Base-by-base conservation (phyloP, 2,113 vertebrate species). In the Lagopus muta region DNA sequence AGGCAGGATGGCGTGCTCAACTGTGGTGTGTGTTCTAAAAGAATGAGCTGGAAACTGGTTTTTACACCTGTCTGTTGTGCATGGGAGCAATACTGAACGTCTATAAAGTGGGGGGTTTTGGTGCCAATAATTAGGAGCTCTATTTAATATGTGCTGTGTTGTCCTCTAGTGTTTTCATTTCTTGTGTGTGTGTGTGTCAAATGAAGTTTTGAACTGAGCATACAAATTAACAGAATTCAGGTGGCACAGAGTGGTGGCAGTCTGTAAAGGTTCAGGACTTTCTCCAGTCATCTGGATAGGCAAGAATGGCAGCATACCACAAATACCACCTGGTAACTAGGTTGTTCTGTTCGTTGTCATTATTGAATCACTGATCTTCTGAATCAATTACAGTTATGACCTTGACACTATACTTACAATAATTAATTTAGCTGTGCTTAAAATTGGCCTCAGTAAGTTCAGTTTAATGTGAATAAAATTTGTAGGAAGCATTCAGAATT, bases 171-270 rank as follows among this genome's bases (percentile, higher is more conserved):
- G 66, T 10, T 61, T 71, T 42, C 10, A 17, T 66, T 66, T 86
- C 25, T 36, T 22, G 47, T 22, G 47, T 47, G 45, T 70, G 38
- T 60, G 9, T 55, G 15, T 34, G 10, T 61, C 72, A 20, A 40
- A 20, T 81, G 8, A 47, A 17, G 17, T 38, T 84, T 71, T 43
- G 28, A 82, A 32, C 8, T 50, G 58, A 82, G 24, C 5, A 4
- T 42, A 38, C 4, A 69, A 28, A 64, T 42, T 21, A 8, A 8
- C 10, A 67, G 75, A 55, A 67, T 67, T 43, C 47, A 55, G 19
- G 55, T 64, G 32, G 7, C 13, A 0, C 16, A 42, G 36, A 13
- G 28, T 64, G 11, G 20, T n/a, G 45, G n/a, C 19, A 9, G 0
- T 28, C 13, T 65, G 38, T 64, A 22, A 65, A 75, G 8, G 9